Evolutionary conservation across 2,888 invertebrate genomes (phyloP).

Genomic region (Bursaphelenchus okinawaensis): DNA sequence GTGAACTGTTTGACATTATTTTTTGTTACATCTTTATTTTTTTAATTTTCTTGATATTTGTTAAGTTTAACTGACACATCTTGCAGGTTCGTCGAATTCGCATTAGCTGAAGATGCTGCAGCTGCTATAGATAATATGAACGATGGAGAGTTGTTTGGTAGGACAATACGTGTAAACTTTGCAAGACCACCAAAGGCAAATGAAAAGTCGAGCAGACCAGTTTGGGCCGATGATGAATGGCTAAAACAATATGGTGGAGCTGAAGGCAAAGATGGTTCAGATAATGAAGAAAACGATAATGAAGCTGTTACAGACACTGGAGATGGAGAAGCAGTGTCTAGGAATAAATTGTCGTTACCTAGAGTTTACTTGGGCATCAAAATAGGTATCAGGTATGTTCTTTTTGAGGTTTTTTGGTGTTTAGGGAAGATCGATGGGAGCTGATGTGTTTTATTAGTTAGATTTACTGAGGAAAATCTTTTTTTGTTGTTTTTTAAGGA

Average conservation of each 20-base stretch:
- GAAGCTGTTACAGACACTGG: slow-evolving; percentile 6
- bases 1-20: not conserved
- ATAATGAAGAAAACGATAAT: slow-evolving; percentile 3
- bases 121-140: slow-evolving; percentile 99
- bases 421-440: too few relatives aligned
- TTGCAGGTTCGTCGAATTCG: slow-evolving; percentile 97
- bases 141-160: slow-evolving; percentile 90
- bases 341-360: slow-evolving; percentile 37
- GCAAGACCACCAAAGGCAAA: slow-evolving; percentile 94
- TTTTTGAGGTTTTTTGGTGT: not conserved
- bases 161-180: slow-evolving; percentile 66
- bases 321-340: slow-evolving; percentile 22
- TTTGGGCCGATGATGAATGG: slow-evolving; percentile 98
- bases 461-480: too few relatives aligned
- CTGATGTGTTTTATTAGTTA: too few relatives aligned
- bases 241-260: slow-evolving; percentile 76
- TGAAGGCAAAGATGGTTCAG: slow-evolving; percentile 22
- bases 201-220: slow-evolving; percentile 69
- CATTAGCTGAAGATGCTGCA: slow-evolving; percentile 91
- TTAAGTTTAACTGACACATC: not conserved
- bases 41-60: not conserved
- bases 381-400: slow-evolving; percentile 67
- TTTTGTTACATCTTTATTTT: too few relatives aligned
- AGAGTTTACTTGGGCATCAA: slow-evolving; percentile 86
- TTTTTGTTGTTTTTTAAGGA: too few relatives aligned